phyloP scores from a whole-genome alignment of 1,140 invertebrate species.

The Amyelois transitella region DNA sequence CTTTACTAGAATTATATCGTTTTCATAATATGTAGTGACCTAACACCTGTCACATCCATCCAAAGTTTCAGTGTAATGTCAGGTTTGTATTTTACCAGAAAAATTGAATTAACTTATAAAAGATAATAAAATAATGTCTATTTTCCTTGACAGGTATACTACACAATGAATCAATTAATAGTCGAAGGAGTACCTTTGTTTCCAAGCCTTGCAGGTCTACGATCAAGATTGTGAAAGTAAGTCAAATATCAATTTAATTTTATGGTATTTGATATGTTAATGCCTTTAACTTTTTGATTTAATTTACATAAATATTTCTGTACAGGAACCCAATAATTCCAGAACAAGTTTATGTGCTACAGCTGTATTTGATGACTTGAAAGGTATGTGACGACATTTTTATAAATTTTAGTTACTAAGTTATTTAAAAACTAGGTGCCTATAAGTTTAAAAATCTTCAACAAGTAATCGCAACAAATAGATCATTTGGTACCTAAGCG shows the following conservation, averaged over 20 bases:
- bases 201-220: conserved; percentile 52
- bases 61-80: conserved; percentile 71
- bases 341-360: conserved; percentile 39
- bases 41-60: conserved; percentile 45
- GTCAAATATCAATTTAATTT: conserved; percentile 8
- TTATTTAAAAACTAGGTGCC: too few species aligned
- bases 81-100: conserved; percentile 42
- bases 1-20: not conserved
- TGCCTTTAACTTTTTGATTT: not conserved
- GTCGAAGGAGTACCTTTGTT: conserved; percentile 55
- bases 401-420: too few species aligned
- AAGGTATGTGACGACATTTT: conserved; percentile 32
- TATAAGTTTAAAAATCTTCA: too few species aligned
- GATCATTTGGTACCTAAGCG: too few species aligned
- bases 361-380: conserved; percentile 38
- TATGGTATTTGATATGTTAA: conserved; percentile 5
- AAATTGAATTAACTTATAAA: not conserved
- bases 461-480: too few species aligned
- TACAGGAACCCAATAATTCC: conserved; percentile 47
- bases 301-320: conserved; percentile 8
- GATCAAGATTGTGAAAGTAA: conserved; percentile 52
- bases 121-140: conserved; percentile 8
- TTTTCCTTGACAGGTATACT: conserved; percentile 45
- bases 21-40: not conserved
- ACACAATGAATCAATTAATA: conserved; percentile 62